phyloP scores from a whole-genome alignment of 2,888 invertebrate genomes.

The Drosophila aldrichi region DNA sequence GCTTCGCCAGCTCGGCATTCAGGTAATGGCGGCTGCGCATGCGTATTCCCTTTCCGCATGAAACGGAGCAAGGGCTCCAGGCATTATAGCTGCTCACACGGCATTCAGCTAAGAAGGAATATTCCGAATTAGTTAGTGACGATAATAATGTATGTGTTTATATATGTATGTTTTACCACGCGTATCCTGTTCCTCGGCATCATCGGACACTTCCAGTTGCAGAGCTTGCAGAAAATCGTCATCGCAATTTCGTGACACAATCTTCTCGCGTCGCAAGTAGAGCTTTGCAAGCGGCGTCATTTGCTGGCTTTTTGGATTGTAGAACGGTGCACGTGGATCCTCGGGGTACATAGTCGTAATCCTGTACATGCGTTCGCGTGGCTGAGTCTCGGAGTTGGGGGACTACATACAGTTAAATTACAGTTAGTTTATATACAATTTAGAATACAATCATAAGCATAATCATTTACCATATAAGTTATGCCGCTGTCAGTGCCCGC shows the following conservation, averaged over 20 bases:
- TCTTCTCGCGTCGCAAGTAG: constrained; percentile 90
- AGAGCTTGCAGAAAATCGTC: constrained; percentile 88
- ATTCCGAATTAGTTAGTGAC: background rate
- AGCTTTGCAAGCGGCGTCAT: constrained; percentile 95
- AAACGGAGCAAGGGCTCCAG: constrained; percentile 93
- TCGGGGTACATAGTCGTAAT: constrained; percentile 97
- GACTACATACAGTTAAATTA: constrained; percentile 87
- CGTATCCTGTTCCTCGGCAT: constrained; percentile 88
- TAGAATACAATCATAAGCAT: no score
- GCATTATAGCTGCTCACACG: constrained; percentile 90
- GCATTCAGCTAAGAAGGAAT: constrained; percentile 90
- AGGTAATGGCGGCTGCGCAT: constrained; percentile 91
- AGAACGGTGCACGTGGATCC: constrained; percentile 97
- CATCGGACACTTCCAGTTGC: constrained; percentile 88
- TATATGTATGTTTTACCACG: constrained; percentile 87
- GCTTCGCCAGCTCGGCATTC: constrained; percentile 89
- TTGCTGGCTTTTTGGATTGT: constrained; percentile 88
- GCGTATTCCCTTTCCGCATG: constrained; percentile 94
- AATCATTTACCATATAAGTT: constrained; percentile 91
- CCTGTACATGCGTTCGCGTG: constrained; percentile 93
- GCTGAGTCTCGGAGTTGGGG: constrained; percentile 91
- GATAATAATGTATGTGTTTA: no score
- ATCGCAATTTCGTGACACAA: constrained; percentile 91
- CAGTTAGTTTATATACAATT: background rate
- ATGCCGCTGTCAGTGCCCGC: constrained; percentile 98